Conservation (phyloP, 2,113 vertebrate genomes). For the Oreotrochilus melanogaster region DNA sequence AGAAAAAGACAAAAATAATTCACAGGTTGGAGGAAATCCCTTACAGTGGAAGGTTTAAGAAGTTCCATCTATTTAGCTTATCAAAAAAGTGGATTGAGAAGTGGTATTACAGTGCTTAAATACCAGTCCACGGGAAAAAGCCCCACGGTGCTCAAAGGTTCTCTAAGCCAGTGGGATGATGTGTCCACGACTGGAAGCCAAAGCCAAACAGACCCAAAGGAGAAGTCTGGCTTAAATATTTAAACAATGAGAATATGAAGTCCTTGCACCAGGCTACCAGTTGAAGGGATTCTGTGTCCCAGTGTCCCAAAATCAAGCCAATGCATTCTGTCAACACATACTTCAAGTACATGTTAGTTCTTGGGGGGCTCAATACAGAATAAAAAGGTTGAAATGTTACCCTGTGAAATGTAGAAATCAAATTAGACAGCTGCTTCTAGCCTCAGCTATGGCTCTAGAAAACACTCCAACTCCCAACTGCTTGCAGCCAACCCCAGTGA, state of each 20-base stretch:
- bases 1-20: background rate
- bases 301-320: background rate
- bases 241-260: background rate
- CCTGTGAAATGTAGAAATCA: background rate
- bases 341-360: background rate
- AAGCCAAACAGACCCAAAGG: background rate
- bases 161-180: background rate
- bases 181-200: background rate
- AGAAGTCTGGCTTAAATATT: background rate
- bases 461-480: background rate
- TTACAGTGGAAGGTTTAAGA: background rate
- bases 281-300: conserved; percentile 4
- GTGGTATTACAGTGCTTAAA: background rate
- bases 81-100: background rate
- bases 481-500: background rate
- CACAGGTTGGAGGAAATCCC: background rate
- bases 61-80: background rate
- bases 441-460: background rate
- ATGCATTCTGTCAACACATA: background rate
- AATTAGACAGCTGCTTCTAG: background rate
- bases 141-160: background rate
- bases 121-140: background rate
- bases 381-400: background rate
- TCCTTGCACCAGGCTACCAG: background rate
- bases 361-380: background rate